Conservation (phyloP, 30 jellyfish, hydroid and myxozoan genomes). For the Euphysa ruthae region DNA sequence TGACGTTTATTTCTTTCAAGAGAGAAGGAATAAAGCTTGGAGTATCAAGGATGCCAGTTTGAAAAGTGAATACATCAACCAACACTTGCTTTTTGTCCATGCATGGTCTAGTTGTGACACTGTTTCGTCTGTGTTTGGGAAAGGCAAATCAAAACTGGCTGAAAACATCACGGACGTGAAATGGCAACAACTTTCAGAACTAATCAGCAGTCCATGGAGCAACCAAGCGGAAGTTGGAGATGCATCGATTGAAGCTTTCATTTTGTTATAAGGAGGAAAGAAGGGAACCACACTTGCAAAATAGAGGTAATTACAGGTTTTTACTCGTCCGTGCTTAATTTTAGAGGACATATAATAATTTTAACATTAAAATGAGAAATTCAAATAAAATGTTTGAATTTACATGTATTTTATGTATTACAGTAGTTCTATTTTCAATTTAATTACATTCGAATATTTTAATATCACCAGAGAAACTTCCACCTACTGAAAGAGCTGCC, state of each 20-base stretch:
- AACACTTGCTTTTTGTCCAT: conserved; percentile 16
- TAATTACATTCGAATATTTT: no score
- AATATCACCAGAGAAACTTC: no score
- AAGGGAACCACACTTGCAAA: neutral
- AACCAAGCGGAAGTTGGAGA: conserved; percentile 25
- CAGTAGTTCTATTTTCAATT: no score
- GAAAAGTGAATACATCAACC: neutral
- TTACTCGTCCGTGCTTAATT: neutral
- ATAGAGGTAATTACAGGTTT: neutral
- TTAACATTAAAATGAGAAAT: no score
- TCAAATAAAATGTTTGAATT: no score
- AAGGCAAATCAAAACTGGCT: conserved; percentile 11
- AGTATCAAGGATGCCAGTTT: conserved; percentile 7
- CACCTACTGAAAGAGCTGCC: no score
- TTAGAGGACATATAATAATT: no score
- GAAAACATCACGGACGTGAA: neutral
- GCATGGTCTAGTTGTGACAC: conserved; percentile 35
- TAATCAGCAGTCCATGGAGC: conserved; percentile 13
- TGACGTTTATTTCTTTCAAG: neutral
- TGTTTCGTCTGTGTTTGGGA: conserved; percentile 1
- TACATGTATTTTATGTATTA: no score
- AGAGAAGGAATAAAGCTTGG: no score
- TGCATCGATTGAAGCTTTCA: conserved; percentile 3
- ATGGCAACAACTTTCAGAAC: conserved; percentile 16
- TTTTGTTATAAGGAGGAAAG: neutral